These are phyloP conservation scores for Fregetta grallaria DNA, from an alignment of 2,113 vertebrate species.

Conservation along the genomic window DNA sequence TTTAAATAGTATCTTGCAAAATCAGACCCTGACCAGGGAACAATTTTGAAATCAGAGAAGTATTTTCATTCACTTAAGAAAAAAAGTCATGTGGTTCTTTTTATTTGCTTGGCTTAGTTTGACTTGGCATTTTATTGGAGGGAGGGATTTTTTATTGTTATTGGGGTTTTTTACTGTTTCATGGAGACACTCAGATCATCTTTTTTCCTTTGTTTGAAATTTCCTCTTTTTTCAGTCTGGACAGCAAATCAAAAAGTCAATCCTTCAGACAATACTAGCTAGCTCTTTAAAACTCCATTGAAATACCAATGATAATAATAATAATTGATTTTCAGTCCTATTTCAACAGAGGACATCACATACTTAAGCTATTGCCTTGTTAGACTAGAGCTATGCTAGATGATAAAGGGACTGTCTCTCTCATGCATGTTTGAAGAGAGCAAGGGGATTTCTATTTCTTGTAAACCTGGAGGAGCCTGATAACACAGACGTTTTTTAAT, in stretches of 20 bases:
- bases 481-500: slow-evolving; percentile 21
- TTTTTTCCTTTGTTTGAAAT: neutral
- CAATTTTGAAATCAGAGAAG: neutral
- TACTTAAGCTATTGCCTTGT: slow-evolving; percentile 8
- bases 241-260: slow-evolving; percentile 13
- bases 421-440: neutral
- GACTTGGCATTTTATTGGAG: neutral
- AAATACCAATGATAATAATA: slow-evolving; percentile 32
- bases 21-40: neutral
- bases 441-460: slow-evolving; percentile 15
- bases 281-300: neutral
- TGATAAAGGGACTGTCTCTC: slow-evolving; percentile 2
- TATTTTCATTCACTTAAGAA: neutral
- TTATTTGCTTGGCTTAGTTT: neutral
- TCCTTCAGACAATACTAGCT: neutral
- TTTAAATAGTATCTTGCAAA: neutral
- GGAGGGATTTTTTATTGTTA: neutral
- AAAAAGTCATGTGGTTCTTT: neutral
- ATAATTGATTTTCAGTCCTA: slow-evolving; percentile 31
- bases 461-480: slow-evolving; percentile 53
- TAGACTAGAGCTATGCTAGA: neutral
- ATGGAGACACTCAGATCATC: neutral
- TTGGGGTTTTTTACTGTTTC: neutral
- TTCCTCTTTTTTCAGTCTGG: neutral
- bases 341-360: neutral